A percentile compares a stretch with the other conserved stretches of the same genome.
Conservation (phyloP, 1,140 invertebrate species). For the Meloidogyne exigua region DNA sequence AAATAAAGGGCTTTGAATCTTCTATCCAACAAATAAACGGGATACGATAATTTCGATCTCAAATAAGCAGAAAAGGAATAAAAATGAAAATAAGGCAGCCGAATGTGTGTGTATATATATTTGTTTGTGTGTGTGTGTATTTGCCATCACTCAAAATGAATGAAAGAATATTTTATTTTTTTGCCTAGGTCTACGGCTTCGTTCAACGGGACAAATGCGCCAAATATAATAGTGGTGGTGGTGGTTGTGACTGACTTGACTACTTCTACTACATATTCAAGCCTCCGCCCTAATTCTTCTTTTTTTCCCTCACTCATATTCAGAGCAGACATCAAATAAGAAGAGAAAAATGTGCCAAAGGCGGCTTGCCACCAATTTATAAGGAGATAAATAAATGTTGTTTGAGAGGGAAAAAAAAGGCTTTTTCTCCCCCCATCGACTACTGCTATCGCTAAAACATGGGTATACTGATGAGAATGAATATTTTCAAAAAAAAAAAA, state of each 20-base stretch:
- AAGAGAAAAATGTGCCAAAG: not conserved
- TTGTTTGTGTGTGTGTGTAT: not conserved
- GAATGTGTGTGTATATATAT: too few relatives aligned
- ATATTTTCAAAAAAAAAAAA: too few relatives aligned
- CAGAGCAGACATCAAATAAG: not conserved
- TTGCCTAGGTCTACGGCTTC: not conserved
- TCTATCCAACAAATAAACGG: too few relatives aligned
- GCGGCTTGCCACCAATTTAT: not conserved
- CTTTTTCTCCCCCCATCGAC: not conserved
- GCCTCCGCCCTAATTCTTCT: not conserved
- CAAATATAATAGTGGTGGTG: not conserved
- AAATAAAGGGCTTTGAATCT: too few relatives aligned
- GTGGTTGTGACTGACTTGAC: not conserved
- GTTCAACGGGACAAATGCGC: conserved; percentile 3
- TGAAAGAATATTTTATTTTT: not conserved
- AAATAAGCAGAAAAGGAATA: too few relatives aligned
- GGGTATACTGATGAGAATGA: not conserved
- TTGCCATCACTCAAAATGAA: not conserved
- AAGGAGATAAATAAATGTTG: not conserved
- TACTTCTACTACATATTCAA: not conserved
- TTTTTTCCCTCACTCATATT: not conserved
- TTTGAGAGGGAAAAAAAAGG: not conserved
- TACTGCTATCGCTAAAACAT: not conserved
- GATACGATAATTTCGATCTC: too few relatives aligned
- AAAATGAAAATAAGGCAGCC: not conserved